Conservation (phyloP, 2,797 vertebrate genomes). For the Lithobates pipiens region DNA sequence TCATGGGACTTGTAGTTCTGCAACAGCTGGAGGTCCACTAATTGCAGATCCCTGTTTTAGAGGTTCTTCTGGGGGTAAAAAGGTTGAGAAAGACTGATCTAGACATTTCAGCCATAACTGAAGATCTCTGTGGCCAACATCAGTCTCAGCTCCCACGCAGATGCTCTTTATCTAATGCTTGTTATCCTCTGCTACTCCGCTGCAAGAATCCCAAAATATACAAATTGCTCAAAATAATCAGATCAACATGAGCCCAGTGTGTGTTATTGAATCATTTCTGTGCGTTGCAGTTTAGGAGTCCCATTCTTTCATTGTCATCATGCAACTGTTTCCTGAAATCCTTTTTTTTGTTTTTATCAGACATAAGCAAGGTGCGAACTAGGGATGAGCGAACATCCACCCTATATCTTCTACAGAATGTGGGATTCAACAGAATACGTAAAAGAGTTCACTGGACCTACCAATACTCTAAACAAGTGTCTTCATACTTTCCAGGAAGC, state of each 20-base stretch:
- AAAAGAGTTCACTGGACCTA: not conserved
- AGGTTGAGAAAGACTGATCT: too few species aligned
- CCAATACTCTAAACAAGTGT: not conserved
- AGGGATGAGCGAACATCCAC: not conserved
- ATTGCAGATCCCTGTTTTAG: too few species aligned
- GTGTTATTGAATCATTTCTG: not conserved
- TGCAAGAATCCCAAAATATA: too few species aligned
- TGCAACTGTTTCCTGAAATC: not conserved
- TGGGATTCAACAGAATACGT: not conserved
- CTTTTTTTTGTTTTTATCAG: not conserved
- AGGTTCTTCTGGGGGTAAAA: too few species aligned
- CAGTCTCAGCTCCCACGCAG: not conserved
- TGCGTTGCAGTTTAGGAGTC: not conserved
- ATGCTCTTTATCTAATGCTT: not conserved
- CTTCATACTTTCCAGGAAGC: not conserved
- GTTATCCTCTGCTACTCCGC: too few species aligned
- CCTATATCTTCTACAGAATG: not conserved
- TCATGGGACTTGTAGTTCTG: too few species aligned
- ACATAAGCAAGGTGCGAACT: not conserved
- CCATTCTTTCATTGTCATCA: slow-evolving; percentile 29
- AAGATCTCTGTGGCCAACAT: not conserved
- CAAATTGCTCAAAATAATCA: too few species aligned
- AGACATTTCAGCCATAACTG: too few species aligned
- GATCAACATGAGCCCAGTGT: not conserved
- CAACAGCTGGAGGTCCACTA: too few species aligned